Evolutionary conservation across 2,888 invertebrate species (phyloP).

Genomic region (Perizoma flavofasciatum): DNA sequence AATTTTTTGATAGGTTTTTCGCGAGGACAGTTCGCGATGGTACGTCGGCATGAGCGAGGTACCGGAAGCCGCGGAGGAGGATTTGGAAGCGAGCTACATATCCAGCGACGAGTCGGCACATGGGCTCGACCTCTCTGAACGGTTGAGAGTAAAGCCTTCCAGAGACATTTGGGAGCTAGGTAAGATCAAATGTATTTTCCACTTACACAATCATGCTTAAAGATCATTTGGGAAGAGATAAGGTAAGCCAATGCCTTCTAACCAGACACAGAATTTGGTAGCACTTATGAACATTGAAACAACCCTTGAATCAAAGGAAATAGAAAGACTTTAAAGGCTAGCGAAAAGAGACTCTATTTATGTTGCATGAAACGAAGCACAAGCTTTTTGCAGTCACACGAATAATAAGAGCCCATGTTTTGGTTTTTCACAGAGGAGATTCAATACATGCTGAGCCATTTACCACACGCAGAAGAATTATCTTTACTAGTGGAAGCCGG

Average conservation of each 20-base stretch:
- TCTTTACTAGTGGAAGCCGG: conserved; percentile 67
- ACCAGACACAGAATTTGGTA: too few relatives aligned
- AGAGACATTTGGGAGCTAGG: conserved; percentile 79
- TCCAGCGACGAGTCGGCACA: conserved; percentile 83
- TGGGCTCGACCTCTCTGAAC: conserved; percentile 73
- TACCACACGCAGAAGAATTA: conserved; percentile 77
- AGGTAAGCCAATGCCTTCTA: too few relatives aligned
- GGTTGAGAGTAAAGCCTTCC: conserved; percentile 71
- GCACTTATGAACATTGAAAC: too few relatives aligned
- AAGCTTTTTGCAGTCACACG: neutral
- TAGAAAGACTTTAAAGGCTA: too few relatives aligned
- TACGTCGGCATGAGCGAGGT: conserved; percentile 68
- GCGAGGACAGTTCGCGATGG: conserved; percentile 71
- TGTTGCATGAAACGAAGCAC: neutral
- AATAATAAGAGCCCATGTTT: neutral
- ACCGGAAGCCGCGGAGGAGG: conserved; percentile 71
- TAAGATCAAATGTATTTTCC: conserved; percentile 37
- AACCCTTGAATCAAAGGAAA: too few relatives aligned
- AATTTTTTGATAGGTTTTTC: conserved; percentile 47
- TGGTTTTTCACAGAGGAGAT: conserved; percentile 66
- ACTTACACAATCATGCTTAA: too few relatives aligned
- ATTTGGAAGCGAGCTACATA: conserved; percentile 72
- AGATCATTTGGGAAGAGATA: too few relatives aligned
- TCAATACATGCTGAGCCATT: conserved; percentile 59
- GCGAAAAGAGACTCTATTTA: too few relatives aligned